Evolutionary conservation across 2,797 vertebrate species (phyloP).

Genomic region (Phyllotis vaccarum): DNA sequence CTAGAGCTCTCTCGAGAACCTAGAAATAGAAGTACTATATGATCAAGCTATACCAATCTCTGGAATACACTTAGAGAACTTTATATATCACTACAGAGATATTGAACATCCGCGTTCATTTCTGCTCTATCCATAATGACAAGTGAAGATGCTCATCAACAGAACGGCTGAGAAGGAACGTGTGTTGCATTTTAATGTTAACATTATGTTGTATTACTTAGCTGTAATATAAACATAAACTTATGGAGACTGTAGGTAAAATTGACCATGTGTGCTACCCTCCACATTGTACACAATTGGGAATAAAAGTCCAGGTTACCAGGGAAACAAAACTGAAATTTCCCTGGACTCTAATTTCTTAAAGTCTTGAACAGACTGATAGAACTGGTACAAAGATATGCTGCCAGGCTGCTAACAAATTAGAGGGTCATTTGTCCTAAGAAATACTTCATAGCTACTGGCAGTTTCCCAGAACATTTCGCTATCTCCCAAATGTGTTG

Average conservation of each 20-base stretch:
- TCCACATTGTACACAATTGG: not conserved
- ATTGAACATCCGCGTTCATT: not conserved
- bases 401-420: not conserved
- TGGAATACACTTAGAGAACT: too few relatives aligned
- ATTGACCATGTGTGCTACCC: not conserved
- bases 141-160: not conserved
- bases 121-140: not conserved
- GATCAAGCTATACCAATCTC: not conserved
- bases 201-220: not conserved
- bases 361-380: not conserved
- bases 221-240: not conserved
- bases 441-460: not conserved
- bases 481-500: not conserved
- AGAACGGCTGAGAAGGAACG: not conserved
- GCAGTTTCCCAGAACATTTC: not conserved
- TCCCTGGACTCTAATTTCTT: not conserved
- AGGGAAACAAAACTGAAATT: not conserved
- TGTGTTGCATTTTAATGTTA: not conserved
- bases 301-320: not conserved
- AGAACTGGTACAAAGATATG: not conserved
- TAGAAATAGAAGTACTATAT: not conserved
- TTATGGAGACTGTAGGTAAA: not conserved
- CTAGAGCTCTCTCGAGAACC: not conserved
- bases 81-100: not conserved
- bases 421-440: not conserved